Percentiles rank a stretch among this genome's conserved stretches.
These are phyloP conservation scores for Phalacrocorax aristotelis DNA, from an alignment of 2,113 vertebrate genomes.

Conservation along the genomic window DNA sequence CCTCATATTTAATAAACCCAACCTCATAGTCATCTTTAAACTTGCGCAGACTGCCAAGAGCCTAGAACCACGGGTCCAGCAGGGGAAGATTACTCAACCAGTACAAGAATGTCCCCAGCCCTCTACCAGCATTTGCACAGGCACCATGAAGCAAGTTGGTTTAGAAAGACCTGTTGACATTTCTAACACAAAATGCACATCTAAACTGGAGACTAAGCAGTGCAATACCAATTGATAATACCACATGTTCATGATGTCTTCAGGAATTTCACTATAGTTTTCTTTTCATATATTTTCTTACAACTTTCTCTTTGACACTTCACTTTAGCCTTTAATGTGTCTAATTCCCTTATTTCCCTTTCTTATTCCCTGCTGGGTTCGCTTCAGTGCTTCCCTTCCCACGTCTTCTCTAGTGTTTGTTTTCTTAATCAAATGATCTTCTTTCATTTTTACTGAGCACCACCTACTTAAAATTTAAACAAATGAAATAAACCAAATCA, in stretches of 20 bases:
- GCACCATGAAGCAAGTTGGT: rapidly evolving
- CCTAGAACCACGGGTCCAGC: background rate
- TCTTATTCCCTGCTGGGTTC: background rate
- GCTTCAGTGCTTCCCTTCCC: background rate
- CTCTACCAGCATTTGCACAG: background rate
- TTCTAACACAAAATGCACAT: background rate
- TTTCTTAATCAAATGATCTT: background rate
- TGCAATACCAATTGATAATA: background rate
- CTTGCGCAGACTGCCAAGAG: background rate
- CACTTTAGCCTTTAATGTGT: background rate
- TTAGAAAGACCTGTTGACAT: background rate
- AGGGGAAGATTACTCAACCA: background rate
- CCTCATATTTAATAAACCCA: background rate
- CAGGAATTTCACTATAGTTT: background rate
- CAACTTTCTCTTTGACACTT: background rate
- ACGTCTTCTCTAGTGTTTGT: background rate
- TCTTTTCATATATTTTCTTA: background rate
- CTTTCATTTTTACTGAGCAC: background rate
- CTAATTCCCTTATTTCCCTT: background rate
- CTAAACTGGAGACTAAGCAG: background rate
- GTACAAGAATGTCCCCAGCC: background rate
- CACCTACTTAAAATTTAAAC: background rate
- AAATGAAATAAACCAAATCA: background rate
- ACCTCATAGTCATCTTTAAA: background rate
- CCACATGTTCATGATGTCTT: background rate